Base-by-base conservation (phyloP, 2,888 invertebrate genomes). In the Dynastes tityus region DNA sequence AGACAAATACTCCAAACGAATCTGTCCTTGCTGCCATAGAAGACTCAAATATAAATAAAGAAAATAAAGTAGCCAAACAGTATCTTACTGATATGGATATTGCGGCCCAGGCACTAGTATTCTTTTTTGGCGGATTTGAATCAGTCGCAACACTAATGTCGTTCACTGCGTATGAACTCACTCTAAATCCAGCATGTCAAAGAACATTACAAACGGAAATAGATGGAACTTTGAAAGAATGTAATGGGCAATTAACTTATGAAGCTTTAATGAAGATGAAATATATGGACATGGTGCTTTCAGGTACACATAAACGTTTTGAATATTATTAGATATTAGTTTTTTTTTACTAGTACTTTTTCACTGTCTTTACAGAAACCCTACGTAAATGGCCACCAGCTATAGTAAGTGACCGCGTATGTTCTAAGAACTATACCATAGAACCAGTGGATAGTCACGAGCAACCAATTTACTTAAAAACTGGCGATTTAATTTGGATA, bases 281-380 rank as follows among this genome's bases (percentile, higher is more conserved):
- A 29, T 93, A 93, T 79, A 84, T 93, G 88, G 92, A 93, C 78
- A 92, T 92, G 92, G 91, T 92, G 0, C 85, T 92, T 0, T 91
- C 91, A 83, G 91, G 91, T 91, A 80, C 45, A 45, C 6, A 45
- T 45, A 4, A 37, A 6, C 32, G 5, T 37, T 37, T 5, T 37
- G 4, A 37, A 53, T 64, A 29, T 0, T n/a, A 63, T 77, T 68
- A 45, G 11, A 45, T 45, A 11, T 8, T 11, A 2, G 11, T 8
- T 45, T 4, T 45, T n/a, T 2, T 45, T 11, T 11, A 45, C 2
- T 45, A 45, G 22, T 22, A 22, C 22, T 22, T 22, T 45, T 45
- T 45, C 5, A 45, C 8, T 45, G 11, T 45, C 8, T 45, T 45
- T 45, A 8, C 79, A 84, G 85, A 86, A 82, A 81, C 83, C 5